A percentile compares a stretch with the other conserved stretches of the same genome.
Evolutionary conservation across 2,888 invertebrate species (phyloP).

Genomic region (Apamea monoglypha): DNA sequence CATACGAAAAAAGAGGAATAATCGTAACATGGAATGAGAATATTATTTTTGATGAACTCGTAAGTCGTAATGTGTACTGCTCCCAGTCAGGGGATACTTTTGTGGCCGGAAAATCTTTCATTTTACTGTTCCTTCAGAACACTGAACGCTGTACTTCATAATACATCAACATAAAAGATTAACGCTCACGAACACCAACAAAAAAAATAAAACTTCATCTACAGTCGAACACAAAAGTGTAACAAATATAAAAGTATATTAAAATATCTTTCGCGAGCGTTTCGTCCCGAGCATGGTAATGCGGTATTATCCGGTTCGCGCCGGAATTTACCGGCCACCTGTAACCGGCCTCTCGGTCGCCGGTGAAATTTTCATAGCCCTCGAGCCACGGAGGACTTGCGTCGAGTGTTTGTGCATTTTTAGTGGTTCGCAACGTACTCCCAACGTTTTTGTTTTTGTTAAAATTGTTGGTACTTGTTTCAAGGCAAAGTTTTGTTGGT

Average conservation of each 20-base stretch:
- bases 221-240: conserved; percentile 62
- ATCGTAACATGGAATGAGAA: conserved; percentile 38
- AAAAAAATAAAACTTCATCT: conserved; percentile 38
- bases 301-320: conserved; percentile 76
- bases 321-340: conserved; percentile 85
- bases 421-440: conserved; percentile 58
- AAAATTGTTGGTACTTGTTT: conserved; percentile 57
- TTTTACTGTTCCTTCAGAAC: not conserved
- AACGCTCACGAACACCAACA: conserved; percentile 27
- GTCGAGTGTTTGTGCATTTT: conserved; percentile 82
- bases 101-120: conserved; percentile 3
- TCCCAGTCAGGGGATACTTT: conserved; percentile 20
- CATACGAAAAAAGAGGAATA: conserved; percentile 23
- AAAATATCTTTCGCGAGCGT: conserved; percentile 64
- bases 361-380: conserved; percentile 83
- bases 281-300: conserved; percentile 69
- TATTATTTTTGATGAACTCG: conserved; percentile 39
- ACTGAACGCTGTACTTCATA: conserved; percentile 37
- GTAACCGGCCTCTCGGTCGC: conserved; percentile 74
- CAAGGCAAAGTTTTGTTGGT: conserved; percentile 54
- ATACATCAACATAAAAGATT: conserved; percentile 43
- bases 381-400: conserved; percentile 71
- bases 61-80: conserved; percentile 18
- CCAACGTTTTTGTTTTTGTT: conserved; percentile 54
- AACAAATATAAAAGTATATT: conserved; percentile 65